phyloP scores from a whole-genome alignment of 1,140 invertebrate genomes.

The Ridgeia piscesae region DNA sequence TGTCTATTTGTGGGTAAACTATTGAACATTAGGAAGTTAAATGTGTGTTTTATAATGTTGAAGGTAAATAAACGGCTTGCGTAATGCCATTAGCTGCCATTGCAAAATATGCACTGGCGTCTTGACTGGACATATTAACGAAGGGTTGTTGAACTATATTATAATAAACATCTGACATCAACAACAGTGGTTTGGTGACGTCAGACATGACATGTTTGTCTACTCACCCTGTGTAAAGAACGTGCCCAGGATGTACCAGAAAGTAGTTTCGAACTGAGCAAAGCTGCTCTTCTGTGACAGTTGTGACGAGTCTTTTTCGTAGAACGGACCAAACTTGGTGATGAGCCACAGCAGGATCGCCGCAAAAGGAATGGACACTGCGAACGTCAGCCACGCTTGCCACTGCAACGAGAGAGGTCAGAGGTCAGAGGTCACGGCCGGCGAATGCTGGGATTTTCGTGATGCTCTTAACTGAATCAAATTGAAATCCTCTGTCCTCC shows the following conservation, averaged over 20 bases:
- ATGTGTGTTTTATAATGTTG: no score
- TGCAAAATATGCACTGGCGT: no score
- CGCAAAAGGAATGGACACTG: conserved; percentile 16
- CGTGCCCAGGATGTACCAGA: conserved; percentile 45
- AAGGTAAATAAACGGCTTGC: no score
- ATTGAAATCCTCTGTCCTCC: no score
- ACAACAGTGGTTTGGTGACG: no score
- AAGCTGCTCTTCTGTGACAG: background rate
- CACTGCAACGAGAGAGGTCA: conserved; percentile 17
- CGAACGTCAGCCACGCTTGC: background rate
- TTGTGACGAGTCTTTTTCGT: conserved; percentile 23
- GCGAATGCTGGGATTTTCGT: background rate
- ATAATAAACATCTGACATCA: no score
- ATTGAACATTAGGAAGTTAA: background rate
- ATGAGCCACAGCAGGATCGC: background rate
- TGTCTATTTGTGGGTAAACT: no score
- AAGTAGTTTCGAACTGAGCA: conserved; percentile 33
- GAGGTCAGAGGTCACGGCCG: background rate
- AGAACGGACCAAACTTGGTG: conserved; percentile 17
- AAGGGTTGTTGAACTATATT: no score
- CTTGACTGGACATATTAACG: no score
- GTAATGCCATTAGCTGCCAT: no score
- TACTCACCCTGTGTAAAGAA: conserved; percentile 42
- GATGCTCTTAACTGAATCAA: no score
- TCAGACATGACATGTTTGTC: no score